Evolutionary conservation across 2,113 vertebrate species (phyloP).

Genomic region (Hippocampus abdominalis): DNA sequence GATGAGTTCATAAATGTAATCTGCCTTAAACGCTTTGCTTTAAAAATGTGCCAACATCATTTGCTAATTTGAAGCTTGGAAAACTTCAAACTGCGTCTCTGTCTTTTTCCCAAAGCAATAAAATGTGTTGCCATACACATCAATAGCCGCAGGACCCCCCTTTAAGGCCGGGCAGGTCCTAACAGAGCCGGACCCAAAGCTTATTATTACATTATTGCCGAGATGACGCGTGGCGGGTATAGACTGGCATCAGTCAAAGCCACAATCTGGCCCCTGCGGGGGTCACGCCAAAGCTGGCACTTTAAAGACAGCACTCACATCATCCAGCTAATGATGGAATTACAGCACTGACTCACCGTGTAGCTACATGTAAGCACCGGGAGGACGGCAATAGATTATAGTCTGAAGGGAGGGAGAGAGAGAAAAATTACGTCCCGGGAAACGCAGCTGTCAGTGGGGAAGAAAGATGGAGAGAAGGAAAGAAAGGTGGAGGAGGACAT

Average conservation of each 20-base stretch:
- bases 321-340: slow-evolving; percentile 79
- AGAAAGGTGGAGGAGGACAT: slow-evolving; percentile 59
- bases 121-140: slow-evolving; percentile 12
- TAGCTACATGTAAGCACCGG: slow-evolving; percentile 72
- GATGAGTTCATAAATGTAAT: slow-evolving; percentile 3
- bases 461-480: slow-evolving; percentile 20
- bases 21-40: not conserved
- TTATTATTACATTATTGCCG: slow-evolving; percentile 17
- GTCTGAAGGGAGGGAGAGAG: slow-evolving; percentile 32
- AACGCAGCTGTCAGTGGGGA: slow-evolving; percentile 63
- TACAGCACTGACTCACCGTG: slow-evolving; percentile 77
- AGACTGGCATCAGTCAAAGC: slow-evolving; percentile 69
- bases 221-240: slow-evolving; percentile 55
- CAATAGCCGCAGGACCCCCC: slow-evolving; percentile 16
- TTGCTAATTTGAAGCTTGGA: slow-evolving; percentile 11
- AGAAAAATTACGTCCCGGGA: slow-evolving; percentile 65
- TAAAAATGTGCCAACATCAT: slow-evolving; percentile 8
- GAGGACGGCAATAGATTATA: slow-evolving; percentile 72
- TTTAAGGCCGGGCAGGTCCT: slow-evolving; percentile 29
- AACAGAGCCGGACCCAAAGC: slow-evolving; percentile 49
- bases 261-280: slow-evolving; percentile 52
- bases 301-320: slow-evolving; percentile 70
- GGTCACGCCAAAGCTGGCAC: slow-evolving; percentile 70
- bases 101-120: slow-evolving; percentile 5
- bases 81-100: slow-evolving; percentile 2